phyloP scores from a whole-genome alignment of 2,113 vertebrate genomes.

The Apteryx owenii region DNA sequence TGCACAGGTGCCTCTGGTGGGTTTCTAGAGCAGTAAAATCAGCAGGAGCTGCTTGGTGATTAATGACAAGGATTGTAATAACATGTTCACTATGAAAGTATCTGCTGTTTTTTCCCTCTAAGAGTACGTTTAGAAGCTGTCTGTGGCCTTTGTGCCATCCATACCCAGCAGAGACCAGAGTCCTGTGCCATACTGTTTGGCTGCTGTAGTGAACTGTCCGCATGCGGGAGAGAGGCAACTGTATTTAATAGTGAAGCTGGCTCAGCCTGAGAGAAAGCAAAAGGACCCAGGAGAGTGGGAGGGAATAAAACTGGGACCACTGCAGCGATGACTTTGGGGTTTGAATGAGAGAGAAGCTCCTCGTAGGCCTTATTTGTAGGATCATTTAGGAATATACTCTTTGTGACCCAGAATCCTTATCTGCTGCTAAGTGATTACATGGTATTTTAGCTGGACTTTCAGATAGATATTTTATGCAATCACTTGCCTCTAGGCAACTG shows the following conservation, averaged over 20 bases:
- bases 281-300: not conserved
- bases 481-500: not conserved
- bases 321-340: not conserved
- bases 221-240: not conserved
- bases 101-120: not conserved
- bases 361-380: not conserved
- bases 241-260: not conserved
- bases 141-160: not conserved
- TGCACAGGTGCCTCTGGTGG: not conserved
- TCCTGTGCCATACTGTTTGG: not conserved
- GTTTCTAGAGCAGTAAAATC: not conserved
- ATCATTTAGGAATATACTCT: not conserved
- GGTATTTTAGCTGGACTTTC: not conserved
- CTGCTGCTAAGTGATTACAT: not conserved
- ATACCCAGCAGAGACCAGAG: not conserved
- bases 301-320: not conserved
- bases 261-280: constrained; percentile 3
- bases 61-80: not conserved
- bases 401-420: not conserved
- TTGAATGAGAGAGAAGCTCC: constrained; percentile 1
- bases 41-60: not conserved
- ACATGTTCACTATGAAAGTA: not conserved
- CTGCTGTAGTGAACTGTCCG: not conserved
- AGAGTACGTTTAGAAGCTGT: not conserved
- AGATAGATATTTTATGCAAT: not conserved